Conservation (phyloP, 2,797 vertebrate species). For the Picus viridis region DNA sequence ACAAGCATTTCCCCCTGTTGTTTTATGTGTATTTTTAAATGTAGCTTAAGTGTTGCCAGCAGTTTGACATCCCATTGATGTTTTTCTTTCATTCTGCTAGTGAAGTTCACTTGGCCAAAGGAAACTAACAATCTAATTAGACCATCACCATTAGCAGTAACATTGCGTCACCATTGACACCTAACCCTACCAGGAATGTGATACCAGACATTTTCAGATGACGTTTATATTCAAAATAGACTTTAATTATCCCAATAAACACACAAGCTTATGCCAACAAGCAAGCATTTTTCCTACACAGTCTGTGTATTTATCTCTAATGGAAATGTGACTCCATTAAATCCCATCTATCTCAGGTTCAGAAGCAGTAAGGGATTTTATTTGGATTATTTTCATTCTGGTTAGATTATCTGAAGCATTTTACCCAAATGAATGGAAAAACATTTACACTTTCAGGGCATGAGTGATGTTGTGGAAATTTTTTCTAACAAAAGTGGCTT, state of each 20-base stretch:
- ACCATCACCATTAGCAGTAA: slow-evolving; percentile 12
- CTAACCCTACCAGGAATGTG: background rate
- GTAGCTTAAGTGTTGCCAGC: background rate
- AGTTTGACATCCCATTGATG: background rate
- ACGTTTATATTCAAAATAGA: background rate
- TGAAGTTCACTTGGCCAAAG: background rate
- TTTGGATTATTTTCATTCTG: background rate
- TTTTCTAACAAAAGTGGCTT: background rate
- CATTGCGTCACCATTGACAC: background rate
- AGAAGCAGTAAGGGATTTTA: background rate
- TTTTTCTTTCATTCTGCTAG: background rate
- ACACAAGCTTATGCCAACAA: background rate
- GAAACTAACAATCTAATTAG: slow-evolving; percentile 10
- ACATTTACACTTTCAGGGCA: background rate
- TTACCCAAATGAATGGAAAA: background rate
- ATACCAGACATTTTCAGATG: background rate
- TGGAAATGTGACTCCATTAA: background rate
- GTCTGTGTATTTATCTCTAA: background rate
- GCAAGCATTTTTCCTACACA: background rate
- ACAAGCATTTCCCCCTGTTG: background rate
- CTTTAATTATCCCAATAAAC: slow-evolving; percentile 27
- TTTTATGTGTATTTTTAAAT: background rate
- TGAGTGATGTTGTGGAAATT: background rate
- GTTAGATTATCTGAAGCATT: background rate
- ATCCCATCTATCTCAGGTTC: background rate